phyloP scores from a whole-genome alignment of 2,888 invertebrate genomes.

The Leucophenga montana region DNA sequence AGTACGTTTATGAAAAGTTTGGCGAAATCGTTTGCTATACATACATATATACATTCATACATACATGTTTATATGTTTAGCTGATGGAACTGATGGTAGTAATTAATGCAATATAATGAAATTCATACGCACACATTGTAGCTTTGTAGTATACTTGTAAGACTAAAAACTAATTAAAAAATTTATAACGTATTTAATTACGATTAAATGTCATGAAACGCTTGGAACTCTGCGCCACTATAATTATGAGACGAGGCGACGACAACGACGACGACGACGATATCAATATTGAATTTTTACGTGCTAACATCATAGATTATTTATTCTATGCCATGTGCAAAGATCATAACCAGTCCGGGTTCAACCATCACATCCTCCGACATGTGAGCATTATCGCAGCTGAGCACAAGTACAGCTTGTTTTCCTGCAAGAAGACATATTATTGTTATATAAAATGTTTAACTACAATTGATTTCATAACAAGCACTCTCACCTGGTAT shows the following conservation, averaged over 20 bases:
- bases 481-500: conserved; percentile 91
- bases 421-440: conserved; percentile 79
- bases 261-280: background rate
- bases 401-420: conserved; percentile 94
- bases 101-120: conserved; percentile 1
- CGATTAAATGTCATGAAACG: too few species aligned
- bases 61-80: background rate
- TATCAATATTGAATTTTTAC: background rate
- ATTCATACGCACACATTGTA: background rate
- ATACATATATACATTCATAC: too few species aligned
- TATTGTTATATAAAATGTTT: conserved; percentile 15
- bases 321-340: conserved; percentile 95
- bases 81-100: background rate
- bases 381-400: conserved; percentile 96
- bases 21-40: too few species aligned
- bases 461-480: too few species aligned
- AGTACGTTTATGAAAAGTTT: background rate
- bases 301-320: too few species aligned
- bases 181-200: too few species aligned
- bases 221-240: too few species aligned
- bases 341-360: conserved; percentile 97
- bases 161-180: too few species aligned
- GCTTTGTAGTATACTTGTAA: too few species aligned
- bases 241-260: background rate
- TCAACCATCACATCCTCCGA: conserved; percentile 96